Conservation (phyloP, 2,113 vertebrate genomes). For the Catagonus wagneri region DNA sequence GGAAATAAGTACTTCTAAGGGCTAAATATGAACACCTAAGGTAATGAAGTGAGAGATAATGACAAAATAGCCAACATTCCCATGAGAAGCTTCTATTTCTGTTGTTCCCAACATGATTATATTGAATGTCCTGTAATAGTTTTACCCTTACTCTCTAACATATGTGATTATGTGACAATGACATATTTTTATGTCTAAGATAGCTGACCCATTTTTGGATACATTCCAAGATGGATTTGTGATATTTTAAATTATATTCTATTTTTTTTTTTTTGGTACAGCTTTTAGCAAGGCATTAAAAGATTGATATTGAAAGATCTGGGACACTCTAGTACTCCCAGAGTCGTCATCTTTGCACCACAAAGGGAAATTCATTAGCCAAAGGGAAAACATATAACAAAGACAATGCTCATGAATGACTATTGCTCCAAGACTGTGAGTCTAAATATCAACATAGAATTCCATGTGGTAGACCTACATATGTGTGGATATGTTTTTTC, state of each 20-base stretch:
- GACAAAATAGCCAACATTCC: not conserved
- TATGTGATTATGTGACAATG: slow-evolving; percentile 69
- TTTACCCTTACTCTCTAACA: slow-evolving; percentile 48
- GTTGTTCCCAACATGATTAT: slow-evolving; percentile 32
- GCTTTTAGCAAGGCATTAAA: slow-evolving; percentile 49
- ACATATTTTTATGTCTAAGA: slow-evolving; percentile 46
- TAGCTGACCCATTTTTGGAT: slow-evolving; percentile 37
- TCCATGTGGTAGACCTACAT: not conserved
- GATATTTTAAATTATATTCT: not conserved
- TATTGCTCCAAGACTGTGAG: not conserved
- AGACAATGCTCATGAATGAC: not conserved
- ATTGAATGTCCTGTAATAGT: not conserved
- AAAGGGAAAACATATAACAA: not conserved
- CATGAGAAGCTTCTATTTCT: slow-evolving; percentile 61
- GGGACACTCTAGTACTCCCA: not conserved
- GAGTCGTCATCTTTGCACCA: not conserved
- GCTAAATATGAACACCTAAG: not conserved
- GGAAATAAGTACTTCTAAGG: slow-evolving; percentile 23
- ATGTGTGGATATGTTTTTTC: not conserved
- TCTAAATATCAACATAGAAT: not conserved
- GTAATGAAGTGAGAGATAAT: slow-evolving; percentile 49
- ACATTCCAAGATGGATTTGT: slow-evolving; percentile 48
- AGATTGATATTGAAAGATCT: not conserved
- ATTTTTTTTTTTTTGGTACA: not conserved
- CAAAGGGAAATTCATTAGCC: not conserved